Base-by-base conservation (phyloP, 2,888 invertebrate genomes). In the Nudaria mundana region DNA sequence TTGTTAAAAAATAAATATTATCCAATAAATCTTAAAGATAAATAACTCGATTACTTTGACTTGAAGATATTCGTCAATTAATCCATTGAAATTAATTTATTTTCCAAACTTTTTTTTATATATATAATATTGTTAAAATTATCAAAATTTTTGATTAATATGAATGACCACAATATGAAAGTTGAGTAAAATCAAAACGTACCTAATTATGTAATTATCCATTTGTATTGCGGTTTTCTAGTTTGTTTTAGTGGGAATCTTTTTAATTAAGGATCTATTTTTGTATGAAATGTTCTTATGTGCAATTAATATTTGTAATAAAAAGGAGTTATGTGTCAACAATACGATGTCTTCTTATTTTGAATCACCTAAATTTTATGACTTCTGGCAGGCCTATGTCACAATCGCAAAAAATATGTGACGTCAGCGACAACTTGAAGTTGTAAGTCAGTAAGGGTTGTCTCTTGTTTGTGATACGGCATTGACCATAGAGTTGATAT, bases 231-330 rank as follows among this genome's bases (percentile, higher is more conserved):
- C 70, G 65, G 66, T 78, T 81, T 84, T 85, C 57, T 79, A 82
- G 64, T 81, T 81, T 81, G 71, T 82, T 85, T 85, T 86, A 80
- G 66, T 79, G 75, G 73, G 72, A 76, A 75, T 76, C 60, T 79
- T 85, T 87, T 84, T 81, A 83, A 81, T 82, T 87, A 81, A 81
- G 80, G 80, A 79, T 81, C 82, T 88, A 88, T 88, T 88, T 88
- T 88, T 88, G 81, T 88, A 88, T 84, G 81, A 74, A 80, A 81
- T 71, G 73, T 84, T 81, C 81, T 84, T 84, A 85, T 78, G 84
- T 88, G 86, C 82, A 85, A 84, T 83, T 83, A 75, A 80, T 81
- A 81, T 88, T 87, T 88, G 77, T 86, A 88, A 85, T 88, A 86
- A 86, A 80, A 85, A 67, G 57, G 67, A 81, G 74, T 66, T 81